These are phyloP conservation scores for Megaptera novaeangliae DNA, from an alignment of 2,113 vertebrate species.

Conservation along the genomic window DNA sequence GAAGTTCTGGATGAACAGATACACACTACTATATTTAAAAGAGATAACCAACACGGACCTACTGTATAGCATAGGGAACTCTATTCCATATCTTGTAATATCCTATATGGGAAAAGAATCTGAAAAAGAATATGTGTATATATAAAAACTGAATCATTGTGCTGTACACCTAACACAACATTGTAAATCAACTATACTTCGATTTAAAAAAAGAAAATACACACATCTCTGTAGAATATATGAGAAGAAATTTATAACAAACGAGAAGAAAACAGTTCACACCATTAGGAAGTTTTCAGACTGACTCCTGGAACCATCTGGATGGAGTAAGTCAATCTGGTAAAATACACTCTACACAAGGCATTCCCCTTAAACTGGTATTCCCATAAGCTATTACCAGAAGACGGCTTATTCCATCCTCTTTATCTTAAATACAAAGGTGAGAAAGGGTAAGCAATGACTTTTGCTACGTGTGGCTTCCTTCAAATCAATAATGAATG, in stretches of 20 bases:
- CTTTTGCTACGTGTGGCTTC: not conserved
- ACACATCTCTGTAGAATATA: conserved; percentile 72
- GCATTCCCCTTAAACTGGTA: not conserved
- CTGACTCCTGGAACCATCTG: conserved; percentile 13
- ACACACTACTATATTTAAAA: not conserved
- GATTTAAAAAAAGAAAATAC: conserved; percentile 76
- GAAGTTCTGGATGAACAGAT: not conserved
- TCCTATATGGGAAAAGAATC: not conserved
- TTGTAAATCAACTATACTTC: not conserved
- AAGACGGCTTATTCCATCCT: not conserved
- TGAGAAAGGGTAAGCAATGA: not conserved
- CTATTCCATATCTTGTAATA: not conserved
- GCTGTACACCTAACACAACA: not conserved
- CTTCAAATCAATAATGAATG: not conserved
- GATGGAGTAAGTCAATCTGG: not conserved
- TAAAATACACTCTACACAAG: not conserved
- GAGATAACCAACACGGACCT: not conserved
- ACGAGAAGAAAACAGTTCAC: conserved; percentile 51
- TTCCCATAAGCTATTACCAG: not conserved
- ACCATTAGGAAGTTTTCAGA: conserved; percentile 53
- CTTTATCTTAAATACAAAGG: not conserved
- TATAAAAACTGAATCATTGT: not conserved
- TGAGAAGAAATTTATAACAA: conserved; percentile 42
- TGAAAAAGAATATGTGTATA: not conserved
- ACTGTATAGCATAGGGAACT: not conserved